Percentiles rank a stretch among this genome's conserved stretches.
These are phyloP conservation scores for Pogonomyrmex barbatus DNA, from an alignment of 1,140 invertebrate species.

Conservation along the genomic window DNA sequence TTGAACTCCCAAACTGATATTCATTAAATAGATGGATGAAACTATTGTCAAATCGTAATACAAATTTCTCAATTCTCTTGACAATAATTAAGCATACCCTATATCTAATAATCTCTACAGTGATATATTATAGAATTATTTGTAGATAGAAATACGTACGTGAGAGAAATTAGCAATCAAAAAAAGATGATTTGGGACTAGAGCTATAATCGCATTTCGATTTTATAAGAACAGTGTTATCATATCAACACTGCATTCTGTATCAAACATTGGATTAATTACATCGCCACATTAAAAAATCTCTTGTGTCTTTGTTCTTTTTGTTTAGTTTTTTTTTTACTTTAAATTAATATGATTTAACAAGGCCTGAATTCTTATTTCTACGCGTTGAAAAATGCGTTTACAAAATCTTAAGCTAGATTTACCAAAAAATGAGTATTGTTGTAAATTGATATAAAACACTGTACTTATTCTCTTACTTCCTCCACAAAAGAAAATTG, in stretches of 20 bases:
- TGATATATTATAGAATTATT: slow-evolving; percentile 63
- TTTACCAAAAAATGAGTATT: slow-evolving; percentile 59
- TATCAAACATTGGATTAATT: slow-evolving; percentile 37
- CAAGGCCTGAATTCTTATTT: slow-evolving; percentile 56
- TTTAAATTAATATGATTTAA: slow-evolving; percentile 57
- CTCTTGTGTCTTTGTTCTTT: slow-evolving; percentile 10
- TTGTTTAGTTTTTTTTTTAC: neutral
- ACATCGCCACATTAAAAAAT: slow-evolving; percentile 36
- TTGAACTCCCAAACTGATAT: slow-evolving; percentile 54
- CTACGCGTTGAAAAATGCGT: slow-evolving; percentile 55
- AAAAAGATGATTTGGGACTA: slow-evolving; percentile 79
- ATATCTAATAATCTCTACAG: slow-evolving; percentile 59
- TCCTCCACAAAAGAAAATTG: slow-evolving; percentile 42
- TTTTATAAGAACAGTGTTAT: slow-evolving; percentile 59
- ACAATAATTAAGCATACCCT: slow-evolving; percentile 57
- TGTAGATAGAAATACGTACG: slow-evolving; percentile 49
- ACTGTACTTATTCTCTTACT: slow-evolving; percentile 48
- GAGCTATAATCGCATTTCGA: slow-evolving; percentile 79
- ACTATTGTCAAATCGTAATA: slow-evolving; percentile 68
- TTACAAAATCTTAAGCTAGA: slow-evolving; percentile 59
- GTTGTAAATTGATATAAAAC: slow-evolving; percentile 64
- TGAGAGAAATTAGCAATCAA: slow-evolving; percentile 52
- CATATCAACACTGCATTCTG: slow-evolving; percentile 30
- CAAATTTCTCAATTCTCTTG: slow-evolving; percentile 54
- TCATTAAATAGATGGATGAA: slow-evolving; percentile 59